These are phyloP conservation scores for Zaprionus inermis DNA, from an alignment of 1,140 invertebrate species.

Conservation along the genomic window DNA sequence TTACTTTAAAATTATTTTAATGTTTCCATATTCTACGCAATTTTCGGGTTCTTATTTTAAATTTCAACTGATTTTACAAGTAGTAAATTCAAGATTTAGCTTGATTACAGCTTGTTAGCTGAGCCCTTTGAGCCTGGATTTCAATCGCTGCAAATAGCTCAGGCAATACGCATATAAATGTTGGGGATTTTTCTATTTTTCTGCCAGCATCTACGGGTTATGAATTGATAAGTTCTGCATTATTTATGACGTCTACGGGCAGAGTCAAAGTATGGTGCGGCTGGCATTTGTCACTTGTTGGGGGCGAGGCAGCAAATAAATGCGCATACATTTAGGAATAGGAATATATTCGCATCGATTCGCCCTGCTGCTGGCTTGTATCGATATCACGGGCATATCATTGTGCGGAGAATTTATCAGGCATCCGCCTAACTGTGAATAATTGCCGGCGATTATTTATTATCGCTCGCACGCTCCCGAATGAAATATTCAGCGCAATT, in stretches of 20 bases:
- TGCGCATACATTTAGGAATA: conserved; percentile 41
- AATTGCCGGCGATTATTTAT: conserved; percentile 60
- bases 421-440: conserved; percentile 48
- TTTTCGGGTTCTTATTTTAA: no score
- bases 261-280: conserved; percentile 49
- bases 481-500: conserved; percentile 31
- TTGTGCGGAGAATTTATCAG: conserved; percentile 32
- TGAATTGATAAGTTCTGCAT: conserved; percentile 66
- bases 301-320: conserved; percentile 24
- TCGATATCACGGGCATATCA: conserved; percentile 33
- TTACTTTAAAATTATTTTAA: no score
- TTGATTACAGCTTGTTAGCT: background rate
- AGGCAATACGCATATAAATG: conserved; percentile 16
- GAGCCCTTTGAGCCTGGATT: background rate
- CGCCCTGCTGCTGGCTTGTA: conserved; percentile 1
- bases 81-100: background rate
- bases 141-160: background rate
- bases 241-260: conserved; percentile 66
- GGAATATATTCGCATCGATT: conserved; percentile 7
- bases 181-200: background rate
- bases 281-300: conserved; percentile 55
- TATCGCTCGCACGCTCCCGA: conserved; percentile 34
- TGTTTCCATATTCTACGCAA: no score
- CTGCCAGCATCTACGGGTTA: conserved; percentile 34
- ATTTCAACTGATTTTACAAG: no score